Evolutionary conservation across 2,888 invertebrate genomes (phyloP), one percentile per base, ranked within the genome.

Genomic region (Monochamus alternatus): DNA sequence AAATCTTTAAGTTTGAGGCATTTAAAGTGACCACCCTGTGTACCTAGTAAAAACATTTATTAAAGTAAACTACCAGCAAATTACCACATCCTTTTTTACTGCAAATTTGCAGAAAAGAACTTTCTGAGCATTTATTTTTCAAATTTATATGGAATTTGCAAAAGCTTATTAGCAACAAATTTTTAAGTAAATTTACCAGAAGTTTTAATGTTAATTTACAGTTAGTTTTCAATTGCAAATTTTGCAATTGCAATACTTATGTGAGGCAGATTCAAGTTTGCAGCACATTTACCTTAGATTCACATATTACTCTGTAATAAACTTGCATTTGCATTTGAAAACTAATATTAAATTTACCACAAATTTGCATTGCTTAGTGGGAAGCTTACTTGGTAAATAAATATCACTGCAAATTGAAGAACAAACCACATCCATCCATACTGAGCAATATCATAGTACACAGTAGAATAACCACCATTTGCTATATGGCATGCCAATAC

Each of bases 361-460:
- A 58, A 58, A 58, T 58, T n/a, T n/a, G 55, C 12, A 55, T 58
- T 58, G 58, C 58, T 58, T 14, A 58, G 58, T 58, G 58, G 58
- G 58, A n/a, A 59, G 71, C 77, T 88, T 75, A 93, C 94, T 89
- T 90, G 89, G 81, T 92, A 92, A 59, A 95, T 87, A 84, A 93
- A 95, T 14, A 94, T 88, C 0, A 91, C 87, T 0, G 93, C 92
- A 81, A 92, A 91, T 83, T 94, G 94, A 14, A 93, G 79, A 81
- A 94, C 87, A 83, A 93, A 92, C 93, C 94, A 95, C 55, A 88
- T 75, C 91, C 92, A 93, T 30, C 93, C 92, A 80, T 92, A 92
- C 74, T 94, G 93, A 64, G 75, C 47, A 44, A 92, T 89, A 80
- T 91, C 88, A 85, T 91, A 94, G 87, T 95, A 95, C 22, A 94